Percentiles rank a stretch among this genome's conserved stretches.
phyloP scores from a whole-genome alignment of 2,113 vertebrate genomes.

The Naja naja region DNA sequence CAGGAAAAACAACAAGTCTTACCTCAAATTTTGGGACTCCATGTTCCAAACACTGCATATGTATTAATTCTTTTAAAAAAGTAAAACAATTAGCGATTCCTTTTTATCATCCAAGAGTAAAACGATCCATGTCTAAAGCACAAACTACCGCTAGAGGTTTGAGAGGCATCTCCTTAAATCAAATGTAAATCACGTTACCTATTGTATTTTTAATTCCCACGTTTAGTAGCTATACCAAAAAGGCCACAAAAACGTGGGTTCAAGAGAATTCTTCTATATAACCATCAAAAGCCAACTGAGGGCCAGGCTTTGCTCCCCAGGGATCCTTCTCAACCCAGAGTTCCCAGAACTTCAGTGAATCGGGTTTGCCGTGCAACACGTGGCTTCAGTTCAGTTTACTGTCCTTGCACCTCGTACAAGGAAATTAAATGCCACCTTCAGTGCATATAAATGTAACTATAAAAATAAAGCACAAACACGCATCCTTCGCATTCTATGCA shows the following conservation, averaged over 20 bases:
- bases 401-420: too few species aligned
- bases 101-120: neutral
- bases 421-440: too few species aligned
- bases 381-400: neutral
- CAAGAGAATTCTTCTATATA: neutral
- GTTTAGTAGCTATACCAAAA: neutral
- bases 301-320: neutral
- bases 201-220: neutral
- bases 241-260: neutral
- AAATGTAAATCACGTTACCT: slow-evolving; percentile 67
- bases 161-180: slow-evolving; percentile 74
- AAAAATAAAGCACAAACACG: too few species aligned
- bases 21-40: neutral
- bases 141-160: neutral
- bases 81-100: neutral
- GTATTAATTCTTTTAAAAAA: neutral
- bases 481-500: too few species aligned
- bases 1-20: neutral
- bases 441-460: too few species aligned
- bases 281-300: neutral
- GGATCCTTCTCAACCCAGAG: too few species aligned
- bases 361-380: neutral
- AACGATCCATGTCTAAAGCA: neutral
- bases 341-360: neutral
- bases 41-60: neutral